A percentile compares a stretch with the other conserved stretches of the same genome.
Conservation (phyloP, 2,113 vertebrate genomes). For the Anoplopoma fimbria region DNA sequence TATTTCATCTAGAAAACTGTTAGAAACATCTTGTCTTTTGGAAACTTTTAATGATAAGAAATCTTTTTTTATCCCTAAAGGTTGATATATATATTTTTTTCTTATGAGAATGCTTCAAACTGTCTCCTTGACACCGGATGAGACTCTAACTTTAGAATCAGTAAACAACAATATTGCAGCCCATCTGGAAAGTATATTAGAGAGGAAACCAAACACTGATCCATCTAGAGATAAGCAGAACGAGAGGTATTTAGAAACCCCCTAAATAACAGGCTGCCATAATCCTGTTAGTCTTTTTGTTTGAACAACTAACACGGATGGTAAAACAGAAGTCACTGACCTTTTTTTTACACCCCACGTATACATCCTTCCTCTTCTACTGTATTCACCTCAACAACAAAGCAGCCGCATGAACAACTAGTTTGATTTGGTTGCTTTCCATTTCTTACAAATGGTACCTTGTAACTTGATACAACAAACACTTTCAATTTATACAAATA, state of each 20-base stretch:
- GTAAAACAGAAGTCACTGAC: too few relatives aligned
- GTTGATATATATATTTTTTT: neutral
- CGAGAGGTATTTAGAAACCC: conserved; percentile 25
- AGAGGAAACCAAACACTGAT: neutral
- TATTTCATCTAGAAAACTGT: neutral
- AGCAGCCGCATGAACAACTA: neutral
- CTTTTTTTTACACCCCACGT: too few relatives aligned
- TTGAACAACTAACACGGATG: conserved; percentile 39
- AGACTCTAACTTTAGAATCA: neutral
- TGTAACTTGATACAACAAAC: too few relatives aligned
- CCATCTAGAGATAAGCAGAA: conserved; percentile 16
- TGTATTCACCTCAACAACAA: neutral
- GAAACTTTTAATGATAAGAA: neutral
- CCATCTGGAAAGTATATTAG: neutral
- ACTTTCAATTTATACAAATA: too few relatives aligned
- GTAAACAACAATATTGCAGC: neutral
- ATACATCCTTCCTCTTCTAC: too few relatives aligned
- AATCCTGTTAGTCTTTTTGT: neutral
- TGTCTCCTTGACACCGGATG: neutral
- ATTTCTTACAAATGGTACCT: too few relatives aligned
- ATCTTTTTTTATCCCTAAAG: neutral
- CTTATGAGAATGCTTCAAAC: neutral
- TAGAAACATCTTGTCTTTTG: neutral
- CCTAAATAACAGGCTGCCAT: neutral
- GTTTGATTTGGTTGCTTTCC: too few relatives aligned